phyloP scores from a whole-genome alignment of 2,888 invertebrate species.

The Cremastinae sp. region DNA sequence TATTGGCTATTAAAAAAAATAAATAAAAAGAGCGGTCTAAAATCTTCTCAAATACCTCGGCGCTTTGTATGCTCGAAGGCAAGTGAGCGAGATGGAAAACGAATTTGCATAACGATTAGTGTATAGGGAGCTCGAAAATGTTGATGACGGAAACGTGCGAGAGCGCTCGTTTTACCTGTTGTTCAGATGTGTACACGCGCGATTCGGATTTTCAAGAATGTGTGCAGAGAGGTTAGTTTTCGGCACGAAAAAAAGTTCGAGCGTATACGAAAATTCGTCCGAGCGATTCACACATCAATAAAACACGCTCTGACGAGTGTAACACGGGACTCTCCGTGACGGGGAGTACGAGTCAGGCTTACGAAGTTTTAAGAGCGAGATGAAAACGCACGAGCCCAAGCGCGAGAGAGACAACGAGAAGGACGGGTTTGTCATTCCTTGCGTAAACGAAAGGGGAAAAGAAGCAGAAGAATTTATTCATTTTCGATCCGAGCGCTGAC shows the following conservation, averaged over 20 bases:
- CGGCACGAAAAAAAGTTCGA: neutral
- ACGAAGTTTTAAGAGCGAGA: conserved; percentile 23
- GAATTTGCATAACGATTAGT: too few species aligned
- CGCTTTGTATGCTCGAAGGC: too few species aligned
- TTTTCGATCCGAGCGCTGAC: too few species aligned
- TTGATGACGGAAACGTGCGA: conserved; percentile 25
- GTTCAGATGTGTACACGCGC: too few species aligned
- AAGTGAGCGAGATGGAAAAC: too few species aligned
- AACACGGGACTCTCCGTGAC: neutral
- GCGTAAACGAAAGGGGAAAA: too few species aligned
- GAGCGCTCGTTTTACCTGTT: conserved; percentile 6
- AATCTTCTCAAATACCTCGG: too few species aligned
- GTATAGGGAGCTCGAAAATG: conserved; percentile 3
- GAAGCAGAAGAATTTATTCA: too few species aligned
- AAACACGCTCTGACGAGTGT: conserved; percentile 35
- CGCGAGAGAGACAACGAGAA: neutral
- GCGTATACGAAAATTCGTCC: conserved; percentile 12
- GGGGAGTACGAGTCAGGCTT: neutral
- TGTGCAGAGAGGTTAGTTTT: neutral
- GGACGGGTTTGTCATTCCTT: conserved; percentile 22
- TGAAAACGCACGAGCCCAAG: neutral
- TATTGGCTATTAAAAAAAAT: too few species aligned
- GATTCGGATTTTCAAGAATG: conserved; percentile 7
- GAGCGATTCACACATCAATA: conserved; percentile 38
- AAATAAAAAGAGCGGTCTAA: too few species aligned